Percentiles rank a stretch among this genome's conserved stretches.
phyloP scores from a whole-genome alignment of 2,797 vertebrate species.

The Philypnodon macrostomus region DNA sequence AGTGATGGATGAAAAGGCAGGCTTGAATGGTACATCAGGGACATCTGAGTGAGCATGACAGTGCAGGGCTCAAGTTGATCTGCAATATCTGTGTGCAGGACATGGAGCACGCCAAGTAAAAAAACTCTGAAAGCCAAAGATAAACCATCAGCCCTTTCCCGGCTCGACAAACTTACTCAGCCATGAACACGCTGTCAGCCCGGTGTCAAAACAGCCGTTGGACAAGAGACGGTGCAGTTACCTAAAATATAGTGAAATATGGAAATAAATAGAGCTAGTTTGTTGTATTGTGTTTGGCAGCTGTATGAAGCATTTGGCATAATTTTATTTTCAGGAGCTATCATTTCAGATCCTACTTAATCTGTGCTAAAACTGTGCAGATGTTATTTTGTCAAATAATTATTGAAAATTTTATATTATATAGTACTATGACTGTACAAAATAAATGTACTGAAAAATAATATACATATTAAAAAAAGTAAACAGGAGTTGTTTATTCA shows the following conservation, averaged over 20 bases:
- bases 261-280: slow-evolving; percentile 16
- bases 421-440: too few relatives aligned
- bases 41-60: slow-evolving; percentile 59
- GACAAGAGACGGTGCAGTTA: slow-evolving; percentile 29
- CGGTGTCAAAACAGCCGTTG: slow-evolving; percentile 43
- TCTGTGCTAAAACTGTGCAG: too few relatives aligned
- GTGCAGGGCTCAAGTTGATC: slow-evolving; percentile 56
- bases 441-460: too few relatives aligned
- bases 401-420: too few relatives aligned
- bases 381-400: too few relatives aligned
- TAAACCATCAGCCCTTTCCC: slow-evolving; percentile 59
- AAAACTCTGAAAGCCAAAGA: slow-evolving; percentile 60
- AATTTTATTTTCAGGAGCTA: too few relatives aligned
- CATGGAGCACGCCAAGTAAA: slow-evolving; percentile 35
- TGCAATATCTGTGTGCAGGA: slow-evolving; percentile 37
- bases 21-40: slow-evolving; percentile 54
- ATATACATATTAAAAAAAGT: too few relatives aligned
- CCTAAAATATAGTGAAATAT: slow-evolving; percentile 28
- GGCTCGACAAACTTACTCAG: slow-evolving; percentile 46
- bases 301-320: neutral
- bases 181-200: slow-evolving; percentile 39
- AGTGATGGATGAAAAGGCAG: slow-evolving; percentile 47
- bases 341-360: too few relatives aligned
- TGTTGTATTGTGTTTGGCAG: neutral
- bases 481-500: neutral